A percentile compares a stretch with the other conserved stretches of the same genome.
Conservation (phyloP, 2,888 invertebrate species). For the Alcis repandata region DNA sequence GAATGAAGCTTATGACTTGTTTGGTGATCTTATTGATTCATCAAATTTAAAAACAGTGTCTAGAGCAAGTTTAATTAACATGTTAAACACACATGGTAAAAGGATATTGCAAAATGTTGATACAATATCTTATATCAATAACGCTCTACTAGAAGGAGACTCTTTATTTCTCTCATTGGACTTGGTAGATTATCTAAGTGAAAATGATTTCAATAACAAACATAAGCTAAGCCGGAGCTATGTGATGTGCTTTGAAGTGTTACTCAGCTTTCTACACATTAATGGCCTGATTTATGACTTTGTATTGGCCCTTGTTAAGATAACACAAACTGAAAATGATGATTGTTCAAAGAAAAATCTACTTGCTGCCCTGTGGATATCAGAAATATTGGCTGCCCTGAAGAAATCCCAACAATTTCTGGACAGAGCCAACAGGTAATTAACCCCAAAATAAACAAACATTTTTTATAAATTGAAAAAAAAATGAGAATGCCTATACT, state of each 20-base stretch:
- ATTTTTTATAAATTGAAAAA: neutral
- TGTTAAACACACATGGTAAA: constrained; percentile 62
- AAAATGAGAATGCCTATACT: neutral
- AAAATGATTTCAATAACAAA: constrained; percentile 55
- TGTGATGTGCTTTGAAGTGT: constrained; percentile 83
- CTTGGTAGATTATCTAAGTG: constrained; percentile 62
- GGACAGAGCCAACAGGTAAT: constrained; percentile 66
- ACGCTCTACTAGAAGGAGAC: constrained; percentile 68
- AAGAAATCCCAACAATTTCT: constrained; percentile 71
- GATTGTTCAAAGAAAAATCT: constrained; percentile 62
- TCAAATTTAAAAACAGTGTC: constrained; percentile 70
- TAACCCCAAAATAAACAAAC: neutral
- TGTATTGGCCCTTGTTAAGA: constrained; percentile 73
- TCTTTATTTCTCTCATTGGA: constrained; percentile 74
- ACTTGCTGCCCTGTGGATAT: constrained; percentile 85
- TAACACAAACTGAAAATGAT: constrained; percentile 64
- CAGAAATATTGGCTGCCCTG: constrained; percentile 77
- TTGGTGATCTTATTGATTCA: constrained; percentile 64
- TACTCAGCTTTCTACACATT: constrained; percentile 82
- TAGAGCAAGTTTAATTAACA: constrained; percentile 62
- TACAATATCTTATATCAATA: constrained; percentile 56
- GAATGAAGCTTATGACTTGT: constrained; percentile 71
- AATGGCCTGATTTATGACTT: constrained; percentile 81
- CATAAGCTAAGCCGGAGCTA: constrained; percentile 62
- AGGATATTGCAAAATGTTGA: constrained; percentile 63